Base-by-base conservation (phyloP, 1,140 invertebrate genomes). In the Pseudobourletiella spinata region DNA sequence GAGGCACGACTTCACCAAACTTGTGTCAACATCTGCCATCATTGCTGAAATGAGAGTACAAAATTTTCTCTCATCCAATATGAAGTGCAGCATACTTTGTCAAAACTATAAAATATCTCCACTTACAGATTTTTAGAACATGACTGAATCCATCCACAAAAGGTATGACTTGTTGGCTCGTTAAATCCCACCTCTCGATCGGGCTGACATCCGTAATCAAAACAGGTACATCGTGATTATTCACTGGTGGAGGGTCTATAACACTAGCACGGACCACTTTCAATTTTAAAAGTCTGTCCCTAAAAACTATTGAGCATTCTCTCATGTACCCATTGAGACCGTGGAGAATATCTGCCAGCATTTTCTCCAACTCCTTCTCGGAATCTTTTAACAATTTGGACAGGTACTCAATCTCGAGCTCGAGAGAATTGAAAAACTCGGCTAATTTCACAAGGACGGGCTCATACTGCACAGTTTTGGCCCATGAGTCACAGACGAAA, bases 61-160 rank as follows among this genome's bases (percentile, higher is more conserved):
- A 42, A 60, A 54, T 46, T 3, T 28, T 22, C 8, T 22, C 8
- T 48, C 18, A 48, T 14, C 22, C 8, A 14, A 48, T 15, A 22
- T 48, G 46, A 15, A 8, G n/a, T n/a, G n/a, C n/a, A n/a, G n/a
- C n/a, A n/a, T n/a, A n/a, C n/a, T n/a, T n/a, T n/a, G n/a, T 42
- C 18, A 42, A 42, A 18, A 42, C 14, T 14, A 18, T 42, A 42
- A 42, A 42, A 18, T 14, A 42, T n/a, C n/a, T n/a, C n/a, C n/a
- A n/a, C 50, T 63, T 63, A 67, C 66, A 59, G 61, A 92, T 91
- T 67, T 86, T 83, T 0, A 86, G 82, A 32, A 95, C 83, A 75
- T 95, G 91, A 76, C 95, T 93, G 70, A 89, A 90, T 0, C 93
- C 91, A 77, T 96, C 87, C 18, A 96, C 91, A 70, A 88, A 89